phyloP scores from a whole-genome alignment of 1,140 invertebrate species.

The Andricus grossulariae region DNA sequence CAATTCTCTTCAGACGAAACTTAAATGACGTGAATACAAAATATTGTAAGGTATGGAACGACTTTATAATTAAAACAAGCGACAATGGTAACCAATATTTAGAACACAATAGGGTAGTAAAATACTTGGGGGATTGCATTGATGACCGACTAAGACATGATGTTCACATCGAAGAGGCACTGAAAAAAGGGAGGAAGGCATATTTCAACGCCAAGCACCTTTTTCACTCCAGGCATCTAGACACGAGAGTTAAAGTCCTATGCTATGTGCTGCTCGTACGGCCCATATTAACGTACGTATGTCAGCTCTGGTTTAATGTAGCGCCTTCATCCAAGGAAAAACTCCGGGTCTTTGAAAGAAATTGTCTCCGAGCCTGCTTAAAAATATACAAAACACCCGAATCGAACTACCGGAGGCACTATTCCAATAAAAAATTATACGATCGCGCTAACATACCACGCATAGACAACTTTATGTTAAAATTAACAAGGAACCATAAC shows the following conservation, averaged over 20 bases:
- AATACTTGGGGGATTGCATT: slow-evolving; percentile 49
- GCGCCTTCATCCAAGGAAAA: slow-evolving; percentile 46
- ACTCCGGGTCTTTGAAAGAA: too few species aligned
- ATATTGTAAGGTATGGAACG: slow-evolving; percentile 36
- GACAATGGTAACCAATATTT: slow-evolving; percentile 8
- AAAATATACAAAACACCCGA: too few species aligned
- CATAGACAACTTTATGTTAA: too few species aligned
- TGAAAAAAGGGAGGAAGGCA: slow-evolving; percentile 48
- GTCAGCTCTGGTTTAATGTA: slow-evolving; percentile 51
- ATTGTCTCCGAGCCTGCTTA: too few species aligned
- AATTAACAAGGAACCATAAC: slow-evolving; percentile 42
- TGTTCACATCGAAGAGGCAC: too few species aligned
- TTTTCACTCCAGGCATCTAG: too few species aligned
- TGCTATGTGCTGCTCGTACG: too few species aligned
- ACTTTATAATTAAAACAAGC: slow-evolving; percentile 38
- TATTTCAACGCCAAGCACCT: slow-evolving; percentile 37
- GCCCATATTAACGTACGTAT: too few species aligned
- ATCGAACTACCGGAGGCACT: slow-evolving; percentile 37
- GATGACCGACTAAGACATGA: slow-evolving; percentile 44
- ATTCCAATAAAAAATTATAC: slow-evolving; percentile 46
- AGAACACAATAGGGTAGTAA: slow-evolving; percentile 39
- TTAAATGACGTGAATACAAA: neutral
- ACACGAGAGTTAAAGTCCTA: too few species aligned
- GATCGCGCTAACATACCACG: too few species aligned
- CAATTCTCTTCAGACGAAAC: slow-evolving; percentile 42